Base-by-base conservation (phyloP, 2,888 invertebrate genomes). In the Pseudococcus viburni region DNA sequence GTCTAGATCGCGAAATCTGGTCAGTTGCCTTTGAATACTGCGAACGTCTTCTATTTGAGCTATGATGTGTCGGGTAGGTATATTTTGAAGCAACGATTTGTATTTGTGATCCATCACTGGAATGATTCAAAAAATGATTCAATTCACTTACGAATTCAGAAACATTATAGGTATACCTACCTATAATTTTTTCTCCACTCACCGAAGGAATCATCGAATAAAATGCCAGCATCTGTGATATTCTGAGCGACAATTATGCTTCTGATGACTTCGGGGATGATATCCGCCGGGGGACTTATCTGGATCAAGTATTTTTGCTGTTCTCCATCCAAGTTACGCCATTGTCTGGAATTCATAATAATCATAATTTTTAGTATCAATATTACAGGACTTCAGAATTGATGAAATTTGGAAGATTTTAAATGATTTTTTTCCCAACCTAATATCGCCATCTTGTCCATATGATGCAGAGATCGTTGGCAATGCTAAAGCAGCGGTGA, bases 21-120 rank as follows among this genome's bases (percentile, higher is more conserved):
- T 93, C 90, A 97, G 92, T 91, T 97, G 97, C 0, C 93, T 93
- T 90, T 94, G 94, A 84, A 95, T 93, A 90, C 94, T 93, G 89
- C 93, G 93, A 55, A 93, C 93, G 90, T 93, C 92, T 90, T 94
- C 93, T 0, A 93, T 92, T 9, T 93, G 93, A 5, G 95, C 94
- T 89, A 98, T 97, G 0, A 98, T 95, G 92, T 98, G 98, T 12
- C 98, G 94, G 0, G 97, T 96, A 8, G 97, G 96, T 88, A 98
- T 95, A 91, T 98, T 98, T 92, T 97, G 95, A 59, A 98, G 93
- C 11, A 98, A 92, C 12, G 97, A 96, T 92, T 97, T 97, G 92
- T 97, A 98, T 92, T 98, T 97, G 92, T 98, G 97, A 91, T 97
- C 97, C 96, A 98, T 96, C 15, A 96, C 96, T 96, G 92, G 86